These are phyloP conservation scores for Lepus oiostolus DNA, from an alignment of 2,797 vertebrate species.

Conservation along the genomic window DNA sequence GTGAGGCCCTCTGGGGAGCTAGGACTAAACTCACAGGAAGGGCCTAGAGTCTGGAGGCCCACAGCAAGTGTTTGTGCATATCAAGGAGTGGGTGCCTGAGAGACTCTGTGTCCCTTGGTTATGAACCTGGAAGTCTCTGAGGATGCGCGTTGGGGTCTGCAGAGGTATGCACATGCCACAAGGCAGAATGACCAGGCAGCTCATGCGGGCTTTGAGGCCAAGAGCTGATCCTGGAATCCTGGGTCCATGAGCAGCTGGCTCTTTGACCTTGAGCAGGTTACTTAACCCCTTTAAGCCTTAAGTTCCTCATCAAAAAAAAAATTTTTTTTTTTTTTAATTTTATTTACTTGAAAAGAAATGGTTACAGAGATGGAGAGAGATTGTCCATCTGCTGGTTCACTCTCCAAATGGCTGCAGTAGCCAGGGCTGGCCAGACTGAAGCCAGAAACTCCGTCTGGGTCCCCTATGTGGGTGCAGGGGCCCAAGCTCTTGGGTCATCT, in stretches of 20 bases:
- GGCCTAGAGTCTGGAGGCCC: background rate
- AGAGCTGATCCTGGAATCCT: background rate
- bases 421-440: too few species aligned
- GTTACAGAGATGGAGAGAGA: too few species aligned
- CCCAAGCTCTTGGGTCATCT: too few species aligned
- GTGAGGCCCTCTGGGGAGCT: constrained; percentile 86
- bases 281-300: background rate
- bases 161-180: background rate
- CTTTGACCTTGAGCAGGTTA: constrained; percentile 44
- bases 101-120: background rate
- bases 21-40: background rate
- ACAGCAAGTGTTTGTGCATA: background rate
- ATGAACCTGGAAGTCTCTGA: background rate
- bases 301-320: constrained; percentile 45
- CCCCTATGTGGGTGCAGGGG: too few species aligned
- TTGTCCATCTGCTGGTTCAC: too few species aligned
- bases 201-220: background rate
- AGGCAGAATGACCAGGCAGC: background rate
- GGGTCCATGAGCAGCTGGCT: background rate
- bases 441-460: too few species aligned
- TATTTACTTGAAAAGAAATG: too few species aligned
- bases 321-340: too few species aligned
- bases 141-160: background rate
- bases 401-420: too few species aligned
- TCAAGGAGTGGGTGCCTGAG: background rate